Evolutionary conservation across 30 jellyfish, hydroid and myxozoan species (phyloP), one percentile per base, ranked within the genome.

Genomic region (Turritopsis dohrnii): DNA sequence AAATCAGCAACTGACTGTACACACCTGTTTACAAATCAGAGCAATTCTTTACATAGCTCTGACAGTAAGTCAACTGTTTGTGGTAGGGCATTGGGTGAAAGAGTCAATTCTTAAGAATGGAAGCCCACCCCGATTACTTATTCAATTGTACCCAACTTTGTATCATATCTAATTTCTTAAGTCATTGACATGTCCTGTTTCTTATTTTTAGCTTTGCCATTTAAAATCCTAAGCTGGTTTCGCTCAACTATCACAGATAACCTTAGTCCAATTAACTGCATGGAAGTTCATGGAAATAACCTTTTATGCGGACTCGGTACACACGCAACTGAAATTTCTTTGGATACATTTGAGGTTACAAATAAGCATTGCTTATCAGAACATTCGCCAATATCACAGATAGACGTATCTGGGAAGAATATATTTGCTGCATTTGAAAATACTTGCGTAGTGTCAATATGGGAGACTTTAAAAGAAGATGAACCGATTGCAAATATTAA

Each of bases 271-370:
- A 41, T 41, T 13, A 41, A 13, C 9, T 69, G 77, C 30, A 27
- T 69, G 31, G 30, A 0, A n/a, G 0, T 69, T 7, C 22, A n/a
- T 69, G 77, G 77, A 8, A 69, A 69, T 19, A 23, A 19, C 28
- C 77, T 69, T 69, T 8, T 69, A 7, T 23, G 28, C 19, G 30
- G 77, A n/a, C 30, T 69, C 22, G 77, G 77, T 69, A 23, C 30
- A 27, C 19, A 69, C 77, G 77, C 30, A 23, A 21, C 30, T 27
- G 77, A 69, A 1, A n/a, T 69, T 69, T n/a, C 31, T 8, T 69
- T 69, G 77, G 77, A 69, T 21, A 69, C 85, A 29, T 77, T 80
- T 21, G 53, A 17, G 21, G 54, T 80, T 29, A 31, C 60, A 84
- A 28, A 65, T 16, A 25, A 28, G 19, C 29, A 21, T 23, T 26